Evolutionary conservation across 2,888 invertebrate species (phyloP), one percentile per base, ranked within the genome.

Genomic region (Dinocampus coccinellae): DNA sequence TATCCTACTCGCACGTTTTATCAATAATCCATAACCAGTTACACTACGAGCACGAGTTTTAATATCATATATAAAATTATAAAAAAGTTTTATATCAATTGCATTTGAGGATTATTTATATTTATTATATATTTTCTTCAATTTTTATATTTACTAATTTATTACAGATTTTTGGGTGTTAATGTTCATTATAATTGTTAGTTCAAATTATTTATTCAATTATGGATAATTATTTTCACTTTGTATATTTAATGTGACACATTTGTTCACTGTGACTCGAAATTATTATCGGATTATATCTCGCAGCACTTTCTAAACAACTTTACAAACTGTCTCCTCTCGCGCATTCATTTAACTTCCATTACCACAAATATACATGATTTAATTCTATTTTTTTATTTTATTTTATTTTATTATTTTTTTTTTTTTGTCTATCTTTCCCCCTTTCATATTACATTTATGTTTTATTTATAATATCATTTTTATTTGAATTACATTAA

Each of bases 281-380:
- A 47, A 47, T 76, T 78, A 77, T 80, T 75, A 76, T 79, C 77
- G 76, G 80, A 79, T 78, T 78, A 68, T 67, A 77, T 77, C 77
- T 75, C 70, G 53, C 71, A 74, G 72, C 74, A 76, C 78, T 80
- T 77, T 78, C 78, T 77, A 78, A 77, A 76, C 75, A 73, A 67
- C 68, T 64, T 20, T 62, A 62, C 33, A 47, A 60, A 70, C 64
- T 70, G 70, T 70, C 73, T 60, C 73, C 65, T 53, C 36, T 55
- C 26, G 11, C 16, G 42, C n/a, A 24, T 63, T 42, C 26, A 9
- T 29, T 24, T 7, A 24, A 47, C 42, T 39, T 39, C 22, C 39
- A 11, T 36, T 34, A 7, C 16, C 24, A n/a, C 39, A 22, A 39
- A 36, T 36, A 36, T 36, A 13, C 39, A 39, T 11, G 39, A n/a